Evolutionary conservation across 2,797 vertebrate genomes (phyloP).

Genomic region (Chloroceryle inda): DNA sequence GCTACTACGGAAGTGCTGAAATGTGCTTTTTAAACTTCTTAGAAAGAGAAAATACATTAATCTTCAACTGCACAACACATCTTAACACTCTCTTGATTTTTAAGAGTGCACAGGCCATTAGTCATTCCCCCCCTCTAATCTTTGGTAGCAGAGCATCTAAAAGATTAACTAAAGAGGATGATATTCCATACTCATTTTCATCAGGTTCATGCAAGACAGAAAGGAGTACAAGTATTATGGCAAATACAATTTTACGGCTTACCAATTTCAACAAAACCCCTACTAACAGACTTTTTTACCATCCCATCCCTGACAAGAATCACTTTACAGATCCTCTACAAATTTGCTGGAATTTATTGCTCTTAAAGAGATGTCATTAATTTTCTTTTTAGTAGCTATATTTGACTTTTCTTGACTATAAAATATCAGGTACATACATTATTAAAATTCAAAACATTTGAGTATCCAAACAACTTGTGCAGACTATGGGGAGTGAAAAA

Average conservation of each 20-base stretch:
- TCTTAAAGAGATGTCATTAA: not conserved
- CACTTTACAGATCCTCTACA: not conserved
- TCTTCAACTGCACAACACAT: not conserved
- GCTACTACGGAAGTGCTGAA: not conserved
- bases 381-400: not conserved
- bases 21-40: not conserved
- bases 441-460: not conserved
- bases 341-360: not conserved
- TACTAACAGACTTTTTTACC: not conserved
- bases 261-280: not conserved
- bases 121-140: not conserved
- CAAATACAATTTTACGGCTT: not conserved
- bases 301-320: not conserved
- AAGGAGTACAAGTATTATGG: not conserved
- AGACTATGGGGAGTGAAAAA: not conserved
- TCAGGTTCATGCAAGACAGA: not conserved
- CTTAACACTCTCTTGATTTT: not conserved
- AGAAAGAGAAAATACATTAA: not conserved
- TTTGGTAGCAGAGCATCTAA: not conserved
- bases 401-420: not conserved
- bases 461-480: not conserved
- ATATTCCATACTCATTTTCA: not conserved
- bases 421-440: not conserved
- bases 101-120: not conserved
- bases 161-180: not conserved